Base-by-base conservation (phyloP, 2,888 invertebrate species). In the Drosophila testacea region DNA sequence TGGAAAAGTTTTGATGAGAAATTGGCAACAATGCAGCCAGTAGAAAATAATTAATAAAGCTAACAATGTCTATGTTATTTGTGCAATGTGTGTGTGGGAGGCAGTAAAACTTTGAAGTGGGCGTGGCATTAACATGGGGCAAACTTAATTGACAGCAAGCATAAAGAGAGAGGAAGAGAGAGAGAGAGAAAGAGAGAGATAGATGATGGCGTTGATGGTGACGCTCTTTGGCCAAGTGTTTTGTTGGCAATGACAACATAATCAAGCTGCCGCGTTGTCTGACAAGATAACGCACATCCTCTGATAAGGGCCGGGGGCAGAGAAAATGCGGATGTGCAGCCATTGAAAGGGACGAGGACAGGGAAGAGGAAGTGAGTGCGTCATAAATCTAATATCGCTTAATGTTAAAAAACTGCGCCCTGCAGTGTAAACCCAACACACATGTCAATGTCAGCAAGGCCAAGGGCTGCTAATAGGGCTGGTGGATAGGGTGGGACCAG, bases 361-460 rank as follows among this genome's bases (percentile, higher is more conserved):
- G 32, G 6, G 22, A 60, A 38, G 42, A 46, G 36, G 47, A 32
- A 42, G 41, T 36, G 27, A 36, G 41, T 32, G 57, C 30, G 62
- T 57, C 68, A 79, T 84, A 85, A 84, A 86, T 86, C 83, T 76
- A 76, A 83, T 77, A 74, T 75, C 73, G 71, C 50, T 74, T 81
- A 79, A 86, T 81, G 79, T 68, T 69, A 69, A 82, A 79, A 77
- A 75, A 66, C 64, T 50, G 67, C 22, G 46, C 42, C 13, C 41
- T 60, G 51, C 64, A 69, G 9, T 51, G 38, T 57, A 42, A 41
- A 32, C 39, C 54, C 62, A 34, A 56, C 56, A 54, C 48, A 64
- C 81, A 71, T 77, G 81, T 78, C 78, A 81, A 71, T 79, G 76
- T 70, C 75, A 79, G 30, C 32, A 30, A 36, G 42, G 56, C 30